Percentiles rank a stretch among this genome's conserved stretches.
Evolutionary conservation across 2,888 invertebrate genomes (phyloP).

Genomic region (Mythimna albipuncta): DNA sequence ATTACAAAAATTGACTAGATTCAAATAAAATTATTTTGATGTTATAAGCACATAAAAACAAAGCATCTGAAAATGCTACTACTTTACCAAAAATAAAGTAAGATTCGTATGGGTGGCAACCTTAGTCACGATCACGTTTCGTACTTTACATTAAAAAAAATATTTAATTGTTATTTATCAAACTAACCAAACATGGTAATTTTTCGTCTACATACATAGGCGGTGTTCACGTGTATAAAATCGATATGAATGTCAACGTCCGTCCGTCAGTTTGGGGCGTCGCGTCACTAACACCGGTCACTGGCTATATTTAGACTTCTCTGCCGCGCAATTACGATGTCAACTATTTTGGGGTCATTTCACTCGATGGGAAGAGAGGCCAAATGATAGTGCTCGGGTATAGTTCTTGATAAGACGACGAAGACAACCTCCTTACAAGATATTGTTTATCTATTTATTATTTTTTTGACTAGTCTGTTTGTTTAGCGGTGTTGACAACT

Average conservation of each 20-base stretch:
- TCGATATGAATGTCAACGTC: constrained; percentile 50
- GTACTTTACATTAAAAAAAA: no score
- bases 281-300: constrained; percentile 36
- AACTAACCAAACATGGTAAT: not conserved
- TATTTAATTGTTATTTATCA: no score
- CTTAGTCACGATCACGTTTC: no score
- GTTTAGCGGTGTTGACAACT: no score
- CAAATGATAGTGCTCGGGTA: constrained; percentile 24
- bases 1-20: no score
- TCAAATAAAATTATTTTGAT: no score
- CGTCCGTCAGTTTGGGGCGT: constrained; percentile 45
- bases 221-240: constrained; percentile 1
- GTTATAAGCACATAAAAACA: no score
- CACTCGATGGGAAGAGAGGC: constrained; percentile 51
- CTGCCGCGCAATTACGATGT: constrained; percentile 44
- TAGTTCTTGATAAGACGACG: constrained; percentile 6
- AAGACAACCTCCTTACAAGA: not conserved
- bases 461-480: no score
- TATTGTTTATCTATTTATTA: no score
- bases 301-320: constrained; percentile 46
- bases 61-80: no score
- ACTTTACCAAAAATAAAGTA: no score
- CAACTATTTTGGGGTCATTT: constrained; percentile 66
- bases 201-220: not conserved
- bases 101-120: no score